These are phyloP conservation scores for Sorex fumeus DNA, from an alignment of 2,113 vertebrate species.

Conservation along the genomic window DNA sequence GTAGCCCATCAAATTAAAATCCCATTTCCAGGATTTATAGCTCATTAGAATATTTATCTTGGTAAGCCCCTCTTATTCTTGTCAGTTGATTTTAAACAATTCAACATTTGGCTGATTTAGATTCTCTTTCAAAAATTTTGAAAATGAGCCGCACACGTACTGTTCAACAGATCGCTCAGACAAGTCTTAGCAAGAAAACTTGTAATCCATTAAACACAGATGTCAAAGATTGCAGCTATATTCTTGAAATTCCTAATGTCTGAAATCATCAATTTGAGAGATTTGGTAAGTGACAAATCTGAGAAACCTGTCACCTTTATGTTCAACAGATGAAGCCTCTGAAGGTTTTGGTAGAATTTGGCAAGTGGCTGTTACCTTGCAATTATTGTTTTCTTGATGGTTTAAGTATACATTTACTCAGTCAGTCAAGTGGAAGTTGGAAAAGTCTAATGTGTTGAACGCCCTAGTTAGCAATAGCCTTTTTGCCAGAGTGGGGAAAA, in stretches of 20 bases:
- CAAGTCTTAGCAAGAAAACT: constrained; percentile 23
- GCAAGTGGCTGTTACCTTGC: neutral
- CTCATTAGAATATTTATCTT: constrained; percentile 81
- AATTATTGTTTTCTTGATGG: neutral
- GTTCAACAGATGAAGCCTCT: constrained; percentile 15
- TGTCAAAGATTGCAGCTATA: neutral
- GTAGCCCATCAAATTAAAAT: constrained; percentile 80
- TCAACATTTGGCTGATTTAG: constrained; percentile 55
- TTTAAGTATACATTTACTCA: neutral
- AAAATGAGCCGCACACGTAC: constrained; percentile 1
- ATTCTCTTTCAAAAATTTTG: constrained; percentile 30
- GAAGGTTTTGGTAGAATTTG: neutral
- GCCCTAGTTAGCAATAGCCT: constrained; percentile 61
- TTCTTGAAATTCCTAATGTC: constrained; percentile 22
- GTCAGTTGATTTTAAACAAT: constrained; percentile 77
- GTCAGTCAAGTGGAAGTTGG: constrained; percentile 30
- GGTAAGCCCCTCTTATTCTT: constrained; percentile 66
- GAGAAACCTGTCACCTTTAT: neutral
- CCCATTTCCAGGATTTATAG: constrained; percentile 81
- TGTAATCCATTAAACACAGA: constrained; percentile 29
- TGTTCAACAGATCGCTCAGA: neutral
- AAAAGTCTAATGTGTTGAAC: constrained; percentile 34
- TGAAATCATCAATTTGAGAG: constrained; percentile 5
- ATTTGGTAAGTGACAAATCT: neutral
- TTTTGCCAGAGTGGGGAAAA: neutral